A percentile compares a stretch with the other conserved stretches of the same genome.
These are phyloP conservation scores for Mylabris sibirica DNA, from an alignment of 2,888 invertebrate species.

Conservation along the genomic window DNA sequence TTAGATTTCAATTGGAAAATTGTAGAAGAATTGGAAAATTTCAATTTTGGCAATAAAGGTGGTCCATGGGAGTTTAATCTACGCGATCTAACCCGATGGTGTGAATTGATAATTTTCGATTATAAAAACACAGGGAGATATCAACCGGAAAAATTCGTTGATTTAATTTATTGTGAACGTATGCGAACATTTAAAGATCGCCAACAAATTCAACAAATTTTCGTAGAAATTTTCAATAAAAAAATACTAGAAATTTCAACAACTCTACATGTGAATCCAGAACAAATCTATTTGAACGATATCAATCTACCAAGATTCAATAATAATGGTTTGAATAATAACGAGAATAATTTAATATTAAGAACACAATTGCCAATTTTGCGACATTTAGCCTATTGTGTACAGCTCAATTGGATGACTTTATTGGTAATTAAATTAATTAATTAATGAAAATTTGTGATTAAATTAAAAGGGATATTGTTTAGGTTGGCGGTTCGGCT, in stretches of 20 bases:
- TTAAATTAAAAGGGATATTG: neutral
- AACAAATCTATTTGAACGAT: conserved; percentile 72
- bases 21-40: conserved; percentile 68
- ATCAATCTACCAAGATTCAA: conserved; percentile 60
- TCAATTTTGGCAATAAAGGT: conserved; percentile 80
- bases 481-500: conserved; percentile 76
- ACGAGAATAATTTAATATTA: conserved; percentile 61
- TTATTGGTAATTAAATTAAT: conserved; percentile 71
- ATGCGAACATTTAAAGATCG: conserved; percentile 85
- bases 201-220: conserved; percentile 68
- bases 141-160: conserved; percentile 68
- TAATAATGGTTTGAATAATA: conserved; percentile 46
- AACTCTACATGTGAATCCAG: conserved; percentile 67
- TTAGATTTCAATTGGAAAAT: conserved; percentile 80
- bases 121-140: conserved; percentile 42
- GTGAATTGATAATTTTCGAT: conserved; percentile 72
- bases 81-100: conserved; percentile 94
- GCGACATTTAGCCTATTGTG: conserved; percentile 83
- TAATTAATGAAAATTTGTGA: neutral
- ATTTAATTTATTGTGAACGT: conserved; percentile 84
- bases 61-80: conserved; percentile 98
- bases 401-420: conserved; percentile 91
- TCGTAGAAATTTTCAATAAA: conserved; percentile 62
- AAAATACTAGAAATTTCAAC: conserved; percentile 66
- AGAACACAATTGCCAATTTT: conserved; percentile 71